These are phyloP conservation scores for Helicoverpa armigera DNA, from an alignment of 1,140 invertebrate species.

Conservation along the genomic window DNA sequence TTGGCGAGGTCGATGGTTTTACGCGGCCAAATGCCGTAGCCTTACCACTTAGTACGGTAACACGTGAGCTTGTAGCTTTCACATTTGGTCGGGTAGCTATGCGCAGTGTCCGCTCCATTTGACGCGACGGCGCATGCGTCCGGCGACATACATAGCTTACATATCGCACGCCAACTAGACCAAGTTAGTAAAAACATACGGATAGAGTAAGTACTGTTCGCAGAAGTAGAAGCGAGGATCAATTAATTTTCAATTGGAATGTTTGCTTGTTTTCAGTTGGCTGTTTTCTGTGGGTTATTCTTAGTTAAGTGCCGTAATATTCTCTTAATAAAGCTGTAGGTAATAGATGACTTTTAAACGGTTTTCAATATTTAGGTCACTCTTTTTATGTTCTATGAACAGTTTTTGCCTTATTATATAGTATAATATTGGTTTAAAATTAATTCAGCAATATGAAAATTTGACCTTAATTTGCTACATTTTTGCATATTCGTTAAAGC, in stretches of 20 bases:
- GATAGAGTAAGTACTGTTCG: constrained; percentile 66
- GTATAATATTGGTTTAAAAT: too few species aligned
- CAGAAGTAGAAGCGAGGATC: constrained; percentile 49
- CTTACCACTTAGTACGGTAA: neutral
- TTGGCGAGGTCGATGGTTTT: constrained; percentile 73
- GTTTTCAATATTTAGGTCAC: too few species aligned
- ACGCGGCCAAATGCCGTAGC: constrained; percentile 54
- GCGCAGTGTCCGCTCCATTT: constrained; percentile 80
- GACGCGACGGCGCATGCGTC: constrained; percentile 70
- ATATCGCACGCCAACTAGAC: constrained; percentile 83
- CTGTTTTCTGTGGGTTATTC: neutral
- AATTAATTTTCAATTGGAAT: constrained; percentile 41
- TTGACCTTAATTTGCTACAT: too few species aligned
- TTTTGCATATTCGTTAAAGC: too few species aligned
- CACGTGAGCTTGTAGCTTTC: constrained; percentile 58
- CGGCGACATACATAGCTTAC: constrained; percentile 82
- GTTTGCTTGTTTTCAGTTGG: neutral
- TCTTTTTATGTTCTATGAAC: too few species aligned
- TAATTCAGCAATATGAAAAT: too few species aligned
- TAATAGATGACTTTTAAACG: too few species aligned
- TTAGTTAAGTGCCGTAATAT: too few species aligned
- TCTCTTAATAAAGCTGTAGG: too few species aligned
- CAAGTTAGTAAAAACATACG: constrained; percentile 79
- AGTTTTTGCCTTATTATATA: too few species aligned
- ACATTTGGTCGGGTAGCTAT: constrained; percentile 59